Conservation (phyloP, 2,888 invertebrate species). For the Athetis lepigone region DNA sequence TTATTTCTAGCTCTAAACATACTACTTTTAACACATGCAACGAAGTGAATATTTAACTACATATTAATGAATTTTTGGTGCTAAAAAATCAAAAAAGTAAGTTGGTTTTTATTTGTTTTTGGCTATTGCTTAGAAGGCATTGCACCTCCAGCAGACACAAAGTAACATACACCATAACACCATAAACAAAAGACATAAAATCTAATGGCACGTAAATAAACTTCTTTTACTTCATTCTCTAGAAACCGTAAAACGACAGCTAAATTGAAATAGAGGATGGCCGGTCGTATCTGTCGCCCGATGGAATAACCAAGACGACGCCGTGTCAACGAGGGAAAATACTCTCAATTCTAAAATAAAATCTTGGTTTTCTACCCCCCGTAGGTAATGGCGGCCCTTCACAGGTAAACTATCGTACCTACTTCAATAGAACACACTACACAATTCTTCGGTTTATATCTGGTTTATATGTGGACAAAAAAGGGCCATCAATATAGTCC, state of each 20-base stretch:
- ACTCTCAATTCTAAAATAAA: not conserved
- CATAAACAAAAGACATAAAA: conserved; percentile 27
- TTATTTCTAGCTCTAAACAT: no score
- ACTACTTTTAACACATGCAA: no score
- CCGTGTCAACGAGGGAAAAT: not conserved
- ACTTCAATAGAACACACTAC: not conserved
- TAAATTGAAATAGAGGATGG: conserved; percentile 49
- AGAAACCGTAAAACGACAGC: conserved; percentile 34
- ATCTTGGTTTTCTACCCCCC: not conserved
- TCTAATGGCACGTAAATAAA: conserved; percentile 35
- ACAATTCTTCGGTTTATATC: not conserved
- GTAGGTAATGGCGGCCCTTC: not conserved
- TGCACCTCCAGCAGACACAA: not conserved
- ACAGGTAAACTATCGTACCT: conserved; percentile 2
- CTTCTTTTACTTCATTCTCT: conserved; percentile 30
- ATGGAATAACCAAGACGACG: not conserved
- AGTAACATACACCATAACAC: conserved; percentile 1
- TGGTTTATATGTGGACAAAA: conserved; percentile 1
- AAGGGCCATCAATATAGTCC: not conserved
- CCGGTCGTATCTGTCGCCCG: conserved; percentile 6
- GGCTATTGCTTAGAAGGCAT: not conserved
- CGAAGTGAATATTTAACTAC: no score
- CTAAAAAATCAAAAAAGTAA: no score
- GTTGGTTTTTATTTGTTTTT: no score
- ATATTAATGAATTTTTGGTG: no score